phyloP scores from a whole-genome alignment of 2,888 invertebrate genomes.

The Scotopteryx bipunctaria region DNA sequence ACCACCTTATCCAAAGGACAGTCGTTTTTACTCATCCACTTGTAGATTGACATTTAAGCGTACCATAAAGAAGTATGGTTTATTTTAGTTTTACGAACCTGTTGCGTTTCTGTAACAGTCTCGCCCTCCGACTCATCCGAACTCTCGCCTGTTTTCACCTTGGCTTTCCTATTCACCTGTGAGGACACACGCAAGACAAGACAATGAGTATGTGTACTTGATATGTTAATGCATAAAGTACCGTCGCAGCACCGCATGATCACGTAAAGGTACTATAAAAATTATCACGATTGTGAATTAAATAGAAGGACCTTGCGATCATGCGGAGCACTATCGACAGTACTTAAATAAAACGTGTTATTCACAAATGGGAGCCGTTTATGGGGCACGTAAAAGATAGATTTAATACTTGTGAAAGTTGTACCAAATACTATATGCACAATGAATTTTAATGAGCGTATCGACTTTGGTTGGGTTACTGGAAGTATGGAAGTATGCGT shows the following conservation, averaged over 20 bases:
- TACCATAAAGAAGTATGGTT: too few species aligned
- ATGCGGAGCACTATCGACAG: constrained; percentile 8
- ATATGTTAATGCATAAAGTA: constrained; percentile 11
- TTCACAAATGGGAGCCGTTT: constrained; percentile 12
- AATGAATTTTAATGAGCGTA: constrained; percentile 23
- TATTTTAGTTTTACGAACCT: too few species aligned
- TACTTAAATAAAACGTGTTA: neutral
- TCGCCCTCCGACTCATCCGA: constrained; percentile 80
- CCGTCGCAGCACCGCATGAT: constrained; percentile 1
- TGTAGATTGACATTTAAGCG: too few species aligned
- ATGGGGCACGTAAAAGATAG: constrained; percentile 9
- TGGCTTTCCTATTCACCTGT: constrained; percentile 78
- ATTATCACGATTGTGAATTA: too few species aligned
- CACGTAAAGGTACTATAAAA: neutral
- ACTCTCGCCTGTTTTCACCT: constrained; percentile 74
- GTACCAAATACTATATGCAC: constrained; percentile 15
- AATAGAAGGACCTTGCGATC: too few species aligned
- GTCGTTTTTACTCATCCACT: too few species aligned
- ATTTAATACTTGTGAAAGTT: constrained; percentile 15
- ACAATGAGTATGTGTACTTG: constrained; percentile 25
- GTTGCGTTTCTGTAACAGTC: constrained; percentile 77
- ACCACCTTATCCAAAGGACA: too few species aligned
- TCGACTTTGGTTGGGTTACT: too few species aligned
- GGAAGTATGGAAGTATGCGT: constrained; percentile 7
- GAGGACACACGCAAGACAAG: constrained; percentile 38